These are phyloP conservation scores for Sapayoa aenigma DNA, from an alignment of 2,113 vertebrate genomes.

Conservation along the genomic window DNA sequence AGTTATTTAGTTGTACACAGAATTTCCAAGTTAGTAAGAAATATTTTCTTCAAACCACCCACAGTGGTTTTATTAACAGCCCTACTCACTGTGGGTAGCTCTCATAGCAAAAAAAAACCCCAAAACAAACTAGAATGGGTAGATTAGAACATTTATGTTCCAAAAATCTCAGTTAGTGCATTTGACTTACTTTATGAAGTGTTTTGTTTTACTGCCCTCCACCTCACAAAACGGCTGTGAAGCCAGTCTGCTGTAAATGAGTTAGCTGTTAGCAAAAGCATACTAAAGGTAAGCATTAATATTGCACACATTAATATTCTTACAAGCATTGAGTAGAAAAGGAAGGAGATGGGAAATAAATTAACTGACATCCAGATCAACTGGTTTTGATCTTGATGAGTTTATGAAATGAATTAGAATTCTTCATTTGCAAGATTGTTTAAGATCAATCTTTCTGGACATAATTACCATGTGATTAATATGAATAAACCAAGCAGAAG, in stretches of 20 bases:
- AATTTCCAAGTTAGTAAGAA: background rate
- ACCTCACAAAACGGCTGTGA: background rate
- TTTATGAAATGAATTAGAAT: slow-evolving; percentile 45
- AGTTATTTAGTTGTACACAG: background rate
- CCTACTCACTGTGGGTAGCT: background rate
- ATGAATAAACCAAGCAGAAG: slow-evolving; percentile 60
- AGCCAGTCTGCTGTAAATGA: background rate
- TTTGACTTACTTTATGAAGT: slow-evolving; percentile 54
- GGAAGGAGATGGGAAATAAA: slow-evolving; percentile 30
- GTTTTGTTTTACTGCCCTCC: background rate
- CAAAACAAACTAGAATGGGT: background rate
- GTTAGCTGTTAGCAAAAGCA: background rate
- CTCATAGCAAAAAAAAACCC: background rate
- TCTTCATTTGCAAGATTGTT: slow-evolving; percentile 60
- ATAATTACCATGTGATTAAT: slow-evolving; percentile 62
- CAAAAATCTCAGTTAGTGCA: background rate
- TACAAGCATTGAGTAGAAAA: slow-evolving; percentile 22
- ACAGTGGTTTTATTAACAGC: background rate
- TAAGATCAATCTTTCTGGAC: slow-evolving; percentile 58
- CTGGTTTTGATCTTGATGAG: slow-evolving; percentile 46
- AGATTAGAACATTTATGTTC: background rate
- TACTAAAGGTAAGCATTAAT: slow-evolving; percentile 8
- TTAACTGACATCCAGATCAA: slow-evolving; percentile 45
- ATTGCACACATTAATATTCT: background rate
- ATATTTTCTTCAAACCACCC: background rate